phyloP scores from a whole-genome alignment of 2,888 invertebrate species.

The Nephrotoma appendiculata region DNA sequence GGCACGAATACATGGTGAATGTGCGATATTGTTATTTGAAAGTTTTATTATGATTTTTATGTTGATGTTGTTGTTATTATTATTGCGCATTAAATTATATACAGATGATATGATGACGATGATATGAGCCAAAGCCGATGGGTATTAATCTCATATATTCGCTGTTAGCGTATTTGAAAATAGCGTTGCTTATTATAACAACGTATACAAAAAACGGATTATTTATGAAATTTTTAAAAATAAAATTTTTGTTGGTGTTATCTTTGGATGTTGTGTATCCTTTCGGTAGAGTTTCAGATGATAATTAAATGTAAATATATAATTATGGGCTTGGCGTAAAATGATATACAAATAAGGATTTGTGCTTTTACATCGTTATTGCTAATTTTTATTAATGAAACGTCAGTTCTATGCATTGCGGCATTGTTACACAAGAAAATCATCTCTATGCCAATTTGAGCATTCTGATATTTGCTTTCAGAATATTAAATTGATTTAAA shows the following conservation, averaged over 20 bases:
- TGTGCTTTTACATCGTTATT: too few relatives aligned
- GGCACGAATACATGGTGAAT: not conserved
- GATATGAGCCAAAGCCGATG: not conserved
- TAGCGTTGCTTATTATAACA: not conserved
- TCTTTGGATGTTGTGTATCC: not conserved
- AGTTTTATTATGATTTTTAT: not conserved
- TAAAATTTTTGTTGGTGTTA: not conserved
- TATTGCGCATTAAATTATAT: not conserved
- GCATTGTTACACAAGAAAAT: too few relatives aligned
- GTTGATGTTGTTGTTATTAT: not conserved
- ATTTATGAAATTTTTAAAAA: not conserved
- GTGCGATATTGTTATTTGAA: not conserved
- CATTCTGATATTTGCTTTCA: too few relatives aligned
- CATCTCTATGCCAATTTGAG: too few relatives aligned
- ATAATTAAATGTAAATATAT: not conserved
- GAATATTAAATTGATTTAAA: too few relatives aligned
- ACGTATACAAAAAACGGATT: not conserved
- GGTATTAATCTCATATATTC: not conserved
- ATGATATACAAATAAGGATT: not conserved
- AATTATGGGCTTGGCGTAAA: not conserved
- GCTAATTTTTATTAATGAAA: too few relatives aligned
- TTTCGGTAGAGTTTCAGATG: not conserved
- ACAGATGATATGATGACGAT: not conserved
- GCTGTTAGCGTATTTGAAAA: not conserved
- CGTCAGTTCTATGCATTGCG: too few relatives aligned